Base-by-base conservation (phyloP, 2,888 invertebrate genomes). In the Andrena bicolor region DNA sequence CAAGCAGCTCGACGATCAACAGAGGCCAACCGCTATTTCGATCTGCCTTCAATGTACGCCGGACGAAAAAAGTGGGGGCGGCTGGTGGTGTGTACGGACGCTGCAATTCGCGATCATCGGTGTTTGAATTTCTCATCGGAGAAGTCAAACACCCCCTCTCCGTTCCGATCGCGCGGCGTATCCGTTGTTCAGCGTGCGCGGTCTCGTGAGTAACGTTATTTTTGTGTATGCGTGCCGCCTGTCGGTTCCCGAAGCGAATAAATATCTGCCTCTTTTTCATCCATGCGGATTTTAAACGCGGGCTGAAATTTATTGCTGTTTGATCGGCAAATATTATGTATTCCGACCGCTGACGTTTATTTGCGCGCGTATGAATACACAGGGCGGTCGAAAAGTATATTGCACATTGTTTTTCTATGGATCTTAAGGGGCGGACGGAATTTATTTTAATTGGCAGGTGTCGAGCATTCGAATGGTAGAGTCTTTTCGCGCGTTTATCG, bases 21-120 rank as follows among this genome's bases (percentile, higher is more conserved):
- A 41, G 23, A 30, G 23, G 20, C 48, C 7, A 49, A 28, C 3
- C 35, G 51, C 41, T 28, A 76, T 76, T 61, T 61, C 61, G 16
- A 35, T 35, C 60, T 28, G 49, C 26, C 6, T 61, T 30, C 8
- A 6, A 48, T 6, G 16, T 4, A 7, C 28, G 20, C 26, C 2
- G 30, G 8, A 10, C n/a, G 28, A 13, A 73, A 76, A 23, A 35
- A 48, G n/a, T 23, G 10, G 41, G 35, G 41, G 23, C 53, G 30
- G 5, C 16, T 28, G n/a, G 26, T n/a, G 13, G 26, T n/a, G 13
- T 28, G 60, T 23, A 7, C 16, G 6, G 10, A 13, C 26, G 23
- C 8, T 32, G 30, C 30, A 8, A 20, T 32, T 23, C 41, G 23
- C 23, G 20, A n/a, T 51, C 8, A 30, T 41, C 30, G 16, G 3